phyloP scores from a whole-genome alignment of 2,113 vertebrate species.

The Nannospalax galili region DNA sequence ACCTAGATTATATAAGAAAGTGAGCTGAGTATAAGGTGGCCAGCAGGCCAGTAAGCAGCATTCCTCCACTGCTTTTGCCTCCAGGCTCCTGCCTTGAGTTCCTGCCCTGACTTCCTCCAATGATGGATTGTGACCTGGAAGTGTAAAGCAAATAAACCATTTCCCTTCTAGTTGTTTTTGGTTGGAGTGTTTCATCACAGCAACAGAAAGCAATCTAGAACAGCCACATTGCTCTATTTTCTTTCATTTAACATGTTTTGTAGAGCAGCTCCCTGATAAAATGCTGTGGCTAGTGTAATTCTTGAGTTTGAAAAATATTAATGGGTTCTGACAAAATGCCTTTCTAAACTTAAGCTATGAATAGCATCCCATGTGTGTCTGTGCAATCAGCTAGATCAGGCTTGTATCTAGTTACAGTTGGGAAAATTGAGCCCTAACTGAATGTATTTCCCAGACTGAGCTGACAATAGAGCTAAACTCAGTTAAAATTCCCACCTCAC shows the following conservation, averaged over 20 bases:
- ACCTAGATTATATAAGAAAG: background rate
- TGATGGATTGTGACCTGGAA: background rate
- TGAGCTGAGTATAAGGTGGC: too few species aligned
- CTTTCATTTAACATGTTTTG: slow-evolving; percentile 31
- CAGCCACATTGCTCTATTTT: background rate
- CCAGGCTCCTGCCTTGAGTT: background rate
- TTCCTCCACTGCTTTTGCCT: background rate
- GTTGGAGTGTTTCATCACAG: background rate
- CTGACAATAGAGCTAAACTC: background rate
- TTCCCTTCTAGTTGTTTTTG: background rate
- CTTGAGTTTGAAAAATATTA: slow-evolving; percentile 52
- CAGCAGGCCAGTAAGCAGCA: background rate
- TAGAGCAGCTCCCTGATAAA: slow-evolving; percentile 47
- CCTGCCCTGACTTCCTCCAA: background rate
- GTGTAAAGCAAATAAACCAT: background rate
- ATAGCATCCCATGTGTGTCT: background rate
- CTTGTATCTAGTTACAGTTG: background rate
- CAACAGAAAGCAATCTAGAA: background rate
- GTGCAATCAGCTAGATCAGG: background rate
- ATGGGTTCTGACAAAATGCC: slow-evolving; percentile 48
- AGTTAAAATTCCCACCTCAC: background rate
- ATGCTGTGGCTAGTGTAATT: background rate
- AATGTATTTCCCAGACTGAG: background rate
- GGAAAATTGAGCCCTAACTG: background rate
- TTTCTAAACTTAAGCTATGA: slow-evolving; percentile 36